Evolutionary conservation across 2,888 invertebrate genomes (phyloP).

Genomic region (Heliconius cydno): DNA sequence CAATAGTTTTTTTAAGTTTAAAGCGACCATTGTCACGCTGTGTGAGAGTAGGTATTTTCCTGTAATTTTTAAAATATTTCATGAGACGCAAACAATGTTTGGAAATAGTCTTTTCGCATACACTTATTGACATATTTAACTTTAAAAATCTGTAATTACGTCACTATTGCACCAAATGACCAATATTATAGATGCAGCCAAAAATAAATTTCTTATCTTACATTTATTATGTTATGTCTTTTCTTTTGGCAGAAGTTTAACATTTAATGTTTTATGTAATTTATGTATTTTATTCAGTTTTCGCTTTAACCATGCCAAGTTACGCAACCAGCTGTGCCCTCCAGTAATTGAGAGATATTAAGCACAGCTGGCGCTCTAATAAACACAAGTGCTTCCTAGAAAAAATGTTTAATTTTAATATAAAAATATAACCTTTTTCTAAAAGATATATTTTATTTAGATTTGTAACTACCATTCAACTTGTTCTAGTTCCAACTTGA

Average conservation of each 20-base stretch:
- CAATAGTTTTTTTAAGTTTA: too few relatives aligned
- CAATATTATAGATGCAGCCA: not conserved
- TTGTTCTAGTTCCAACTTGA: too few relatives aligned
- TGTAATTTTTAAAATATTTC: too few relatives aligned
- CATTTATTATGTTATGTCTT: not conserved
- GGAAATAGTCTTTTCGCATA: too few relatives aligned
- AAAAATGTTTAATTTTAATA: not conserved
- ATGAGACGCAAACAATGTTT: too few relatives aligned
- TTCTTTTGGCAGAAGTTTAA: conserved; percentile 1
- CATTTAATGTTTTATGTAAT: not conserved
- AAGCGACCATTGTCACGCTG: too few relatives aligned
- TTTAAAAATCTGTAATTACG: not conserved
- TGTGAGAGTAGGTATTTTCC: too few relatives aligned
- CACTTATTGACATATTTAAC: not conserved
- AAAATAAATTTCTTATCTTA: not conserved
- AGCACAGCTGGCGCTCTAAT: conserved; percentile 24
- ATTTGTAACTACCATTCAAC: not conserved
- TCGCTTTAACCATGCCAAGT: conserved; percentile 21
- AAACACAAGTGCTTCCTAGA: conserved; percentile 4
- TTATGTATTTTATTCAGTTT: not conserved
- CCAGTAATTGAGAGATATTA: conserved; percentile 8
- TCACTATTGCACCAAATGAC: not conserved
- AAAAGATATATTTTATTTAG: not conserved
- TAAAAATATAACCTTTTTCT: not conserved
- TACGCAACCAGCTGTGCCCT: conserved; percentile 13